Base-by-base conservation (phyloP, 2,797 vertebrate species). In the Tympanoctomys barrerae region DNA sequence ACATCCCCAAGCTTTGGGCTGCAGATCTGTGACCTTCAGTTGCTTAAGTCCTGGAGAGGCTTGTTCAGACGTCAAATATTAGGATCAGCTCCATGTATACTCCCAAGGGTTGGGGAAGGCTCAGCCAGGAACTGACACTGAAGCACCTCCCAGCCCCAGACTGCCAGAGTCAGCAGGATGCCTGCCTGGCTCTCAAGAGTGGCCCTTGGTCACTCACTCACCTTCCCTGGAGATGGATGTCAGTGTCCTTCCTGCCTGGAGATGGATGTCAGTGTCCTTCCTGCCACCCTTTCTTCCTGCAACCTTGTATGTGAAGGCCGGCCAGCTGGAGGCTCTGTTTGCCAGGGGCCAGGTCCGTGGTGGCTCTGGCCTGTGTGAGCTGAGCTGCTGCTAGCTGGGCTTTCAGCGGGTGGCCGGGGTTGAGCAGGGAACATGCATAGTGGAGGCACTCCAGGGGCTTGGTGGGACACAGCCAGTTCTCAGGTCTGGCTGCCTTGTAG, bases 1-100 rank as follows among this genome's bases (percentile, higher is more conserved):
- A 1, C 0, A 9, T 9, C 18, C 31, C 31, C 19, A 0, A 2
- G 8, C 46, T 31, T 2, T 26, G 70, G 28, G 42, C 31, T 33
- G 42, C 33, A 39, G 42, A 31, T 2, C 14, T 19, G 16, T 46
- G n/a, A 46, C 31, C 22, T 46, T 39, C 2, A 4, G 16, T 33
- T 18, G n/a, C 59, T 42, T 5, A 19, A 61, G 81, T n/a, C 26
- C 18, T 9, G n/a, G 59, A 79, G 36, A 62, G 59, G 6, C 36
- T 59, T 24, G 28, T 36, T 46, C 49, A 36, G 3, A 21, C 7
- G 4, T 88, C 26, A 39, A 2, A 5, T 36, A 24, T 0, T 13
- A 16, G 8, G 46, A 4, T 78, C 62, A 21, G 31, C 31, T 70
- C 21, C 3, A 4, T 54, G 19, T 7, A 14, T 2, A 2, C 70